A percentile compares a stretch with the other conserved stretches of the same genome.
Evolutionary conservation across 2,888 invertebrate genomes (phyloP).

Genomic region (Iphiclides podalirius): DNA sequence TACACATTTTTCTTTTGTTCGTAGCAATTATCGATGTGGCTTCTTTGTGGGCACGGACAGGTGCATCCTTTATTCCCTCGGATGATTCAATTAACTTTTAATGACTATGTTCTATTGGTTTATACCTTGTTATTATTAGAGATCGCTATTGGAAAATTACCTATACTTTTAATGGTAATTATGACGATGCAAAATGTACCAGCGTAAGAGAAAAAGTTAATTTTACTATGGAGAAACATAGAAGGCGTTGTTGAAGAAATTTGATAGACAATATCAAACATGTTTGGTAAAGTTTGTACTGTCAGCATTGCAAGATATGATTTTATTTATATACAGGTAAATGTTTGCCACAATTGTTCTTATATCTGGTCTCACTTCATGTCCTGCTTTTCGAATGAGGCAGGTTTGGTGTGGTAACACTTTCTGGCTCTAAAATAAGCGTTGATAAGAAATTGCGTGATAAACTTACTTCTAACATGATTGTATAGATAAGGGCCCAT

Average conservation of each 20-base stretch:
- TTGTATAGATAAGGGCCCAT: slow-evolving; percentile 15
- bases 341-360: too few relatives aligned
- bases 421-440: not conserved
- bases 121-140: slow-evolving; percentile 25
- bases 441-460: slow-evolving; percentile 4
- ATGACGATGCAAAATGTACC: not conserved
- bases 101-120: slow-evolving; percentile 32
- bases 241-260: too few relatives aligned
- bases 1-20: slow-evolving; percentile 38
- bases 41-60: slow-evolving; percentile 25
- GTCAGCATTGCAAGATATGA: too few relatives aligned
- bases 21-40: slow-evolving; percentile 38
- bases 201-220: too few relatives aligned
- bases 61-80: slow-evolving; percentile 31
- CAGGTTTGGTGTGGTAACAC: not conserved
- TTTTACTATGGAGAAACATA: too few relatives aligned
- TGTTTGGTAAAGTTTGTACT: too few relatives aligned
- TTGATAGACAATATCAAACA: too few relatives aligned
- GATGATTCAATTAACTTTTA: slow-evolving; percentile 39
- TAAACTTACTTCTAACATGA: slow-evolving; percentile 6
- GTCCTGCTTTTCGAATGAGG: too few relatives aligned
- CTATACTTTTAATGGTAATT: not conserved
- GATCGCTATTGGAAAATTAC: slow-evolving; percentile 1
- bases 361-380: too few relatives aligned
- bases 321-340: too few relatives aligned